phyloP scores from a whole-genome alignment of 2,888 invertebrate genomes.

The Aporophyla lueneburgensis region DNA sequence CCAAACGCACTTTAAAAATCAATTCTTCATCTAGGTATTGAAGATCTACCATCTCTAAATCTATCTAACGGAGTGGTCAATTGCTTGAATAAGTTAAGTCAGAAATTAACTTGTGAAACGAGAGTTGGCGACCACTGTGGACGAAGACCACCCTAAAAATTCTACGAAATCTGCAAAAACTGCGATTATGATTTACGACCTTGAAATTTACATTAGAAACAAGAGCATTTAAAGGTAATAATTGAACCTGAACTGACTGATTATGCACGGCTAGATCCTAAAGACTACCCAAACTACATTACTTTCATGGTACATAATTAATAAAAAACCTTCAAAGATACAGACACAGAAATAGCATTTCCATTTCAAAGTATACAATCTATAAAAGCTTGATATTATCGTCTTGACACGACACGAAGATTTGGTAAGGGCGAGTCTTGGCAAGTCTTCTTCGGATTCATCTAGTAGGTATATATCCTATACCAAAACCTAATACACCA shows the following conservation, averaged over 20 bases:
- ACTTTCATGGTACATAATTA: background rate
- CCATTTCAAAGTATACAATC: constrained; percentile 45
- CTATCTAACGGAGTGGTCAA: too few species aligned
- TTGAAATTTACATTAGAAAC: too few species aligned
- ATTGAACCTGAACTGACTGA: too few species aligned
- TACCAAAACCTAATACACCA: background rate
- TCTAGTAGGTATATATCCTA: background rate
- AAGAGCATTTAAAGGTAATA: too few species aligned
- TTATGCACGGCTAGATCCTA: background rate
- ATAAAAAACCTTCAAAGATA: constrained; percentile 20
- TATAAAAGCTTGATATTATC: constrained; percentile 42
- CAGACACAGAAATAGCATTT: constrained; percentile 43
- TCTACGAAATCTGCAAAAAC: background rate
- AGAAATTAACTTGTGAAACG: background rate
- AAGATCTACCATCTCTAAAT: background rate
- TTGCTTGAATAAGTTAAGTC: background rate
- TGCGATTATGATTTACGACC: too few species aligned
- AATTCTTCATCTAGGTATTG: background rate
- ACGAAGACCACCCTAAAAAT: background rate
- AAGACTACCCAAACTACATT: background rate
- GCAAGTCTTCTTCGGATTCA: background rate
- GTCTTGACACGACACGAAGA: constrained; percentile 28
- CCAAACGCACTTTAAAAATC: background rate
- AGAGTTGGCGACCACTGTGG: background rate
- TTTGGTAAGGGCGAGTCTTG: constrained; percentile 8